These are phyloP conservation scores for Noctua janthe DNA, from an alignment of 2,888 invertebrate species.

Conservation along the genomic window DNA sequence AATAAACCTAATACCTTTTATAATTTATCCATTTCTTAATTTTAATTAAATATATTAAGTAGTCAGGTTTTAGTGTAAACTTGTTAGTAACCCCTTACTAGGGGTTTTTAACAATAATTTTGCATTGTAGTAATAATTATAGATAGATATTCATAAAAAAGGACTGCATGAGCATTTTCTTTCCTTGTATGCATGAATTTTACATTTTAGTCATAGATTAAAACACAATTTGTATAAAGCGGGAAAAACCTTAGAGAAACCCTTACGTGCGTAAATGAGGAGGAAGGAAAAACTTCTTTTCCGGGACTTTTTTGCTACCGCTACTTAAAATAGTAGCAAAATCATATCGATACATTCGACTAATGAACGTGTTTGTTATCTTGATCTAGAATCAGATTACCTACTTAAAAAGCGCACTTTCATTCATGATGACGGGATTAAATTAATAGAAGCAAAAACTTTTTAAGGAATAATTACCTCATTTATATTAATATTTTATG, in stretches of 20 bases:
- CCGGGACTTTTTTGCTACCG: neutral
- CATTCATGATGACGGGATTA: neutral
- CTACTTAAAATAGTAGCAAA: neutral
- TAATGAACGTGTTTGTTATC: neutral
- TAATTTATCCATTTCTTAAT: neutral
- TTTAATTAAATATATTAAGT: neutral
- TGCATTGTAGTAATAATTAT: neutral
- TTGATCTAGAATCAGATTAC: neutral
- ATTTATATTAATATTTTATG: neutral
- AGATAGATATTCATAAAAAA: neutral
- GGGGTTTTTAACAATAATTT: neutral
- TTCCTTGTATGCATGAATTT: constrained; percentile 40
- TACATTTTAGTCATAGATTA: constrained; percentile 24
- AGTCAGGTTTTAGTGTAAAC: neutral
- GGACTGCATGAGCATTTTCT: constrained; percentile 29
- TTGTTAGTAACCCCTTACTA: constrained; percentile 5
- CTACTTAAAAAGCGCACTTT: neutral
- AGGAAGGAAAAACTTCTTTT: neutral
- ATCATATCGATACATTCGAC: neutral
- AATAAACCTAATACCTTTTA: neutral
- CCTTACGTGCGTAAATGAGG: neutral
- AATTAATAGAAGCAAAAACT: neutral
- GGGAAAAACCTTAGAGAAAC: constrained; percentile 20
- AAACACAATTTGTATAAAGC: neutral
- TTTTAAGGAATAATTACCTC: constrained; percentile 2